These are phyloP conservation scores for Hafferia zeledoni DNA, from an alignment of 2,797 vertebrate genomes.

Conservation along the genomic window DNA sequence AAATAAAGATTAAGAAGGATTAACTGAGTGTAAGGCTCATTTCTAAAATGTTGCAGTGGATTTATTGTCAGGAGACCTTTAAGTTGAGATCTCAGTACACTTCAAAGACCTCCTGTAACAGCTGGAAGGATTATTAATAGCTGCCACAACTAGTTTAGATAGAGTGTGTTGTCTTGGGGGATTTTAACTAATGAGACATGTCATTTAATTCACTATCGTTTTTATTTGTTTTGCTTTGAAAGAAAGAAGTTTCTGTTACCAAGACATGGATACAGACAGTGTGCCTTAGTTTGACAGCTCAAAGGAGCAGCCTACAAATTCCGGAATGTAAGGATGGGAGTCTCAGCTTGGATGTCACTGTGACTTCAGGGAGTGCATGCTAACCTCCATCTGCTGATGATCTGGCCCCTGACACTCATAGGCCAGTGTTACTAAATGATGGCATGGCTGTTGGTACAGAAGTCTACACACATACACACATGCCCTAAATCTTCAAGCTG, in stretches of 20 bases:
- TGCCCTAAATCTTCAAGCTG: background rate
- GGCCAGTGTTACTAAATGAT: background rate
- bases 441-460: background rate
- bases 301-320: background rate
- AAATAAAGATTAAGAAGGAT: constrained; percentile 47
- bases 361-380: background rate
- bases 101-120: background rate
- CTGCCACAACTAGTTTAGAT: constrained; percentile 9
- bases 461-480: background rate
- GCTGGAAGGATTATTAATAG: constrained; percentile 28
- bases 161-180: background rate
- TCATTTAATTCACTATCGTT: background rate
- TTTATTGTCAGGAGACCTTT: background rate
- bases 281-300: background rate
- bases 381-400: background rate
- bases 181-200: constrained; percentile 7
- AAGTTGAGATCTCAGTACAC: background rate
- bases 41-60: background rate
- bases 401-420: background rate
- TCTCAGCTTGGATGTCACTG: background rate
- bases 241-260: background rate
- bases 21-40: background rate
- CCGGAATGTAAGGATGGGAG: background rate
- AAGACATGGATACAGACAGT: background rate
- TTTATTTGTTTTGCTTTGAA: constrained; percentile 9